Conservation (phyloP, 2,888 invertebrate species). For the Eupsilia transversa region DNA sequence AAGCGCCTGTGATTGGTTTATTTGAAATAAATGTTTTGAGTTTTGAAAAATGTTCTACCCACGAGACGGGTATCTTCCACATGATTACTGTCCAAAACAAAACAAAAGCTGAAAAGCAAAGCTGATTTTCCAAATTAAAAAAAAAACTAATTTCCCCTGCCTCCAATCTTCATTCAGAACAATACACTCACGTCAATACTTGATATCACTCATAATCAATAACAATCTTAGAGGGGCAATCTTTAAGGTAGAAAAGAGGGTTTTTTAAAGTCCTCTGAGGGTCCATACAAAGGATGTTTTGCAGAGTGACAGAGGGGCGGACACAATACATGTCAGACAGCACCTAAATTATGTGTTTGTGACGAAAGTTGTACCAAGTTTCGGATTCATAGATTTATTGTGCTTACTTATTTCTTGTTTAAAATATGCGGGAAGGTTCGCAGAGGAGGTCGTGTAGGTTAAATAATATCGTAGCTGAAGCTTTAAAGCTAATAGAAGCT, state of each 20-base stretch:
- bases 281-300: slow-evolving; percentile 73
- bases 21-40: too few relatives aligned
- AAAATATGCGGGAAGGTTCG: slow-evolving; percentile 57
- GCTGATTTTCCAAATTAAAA: not conserved
- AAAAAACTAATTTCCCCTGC: not conserved
- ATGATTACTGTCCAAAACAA: not conserved
- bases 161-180: slow-evolving; percentile 42
- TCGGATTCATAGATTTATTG: slow-evolving; percentile 65
- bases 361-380: slow-evolving; percentile 62
- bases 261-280: slow-evolving; percentile 75
- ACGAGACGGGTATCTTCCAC: not conserved
- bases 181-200: slow-evolving; percentile 63
- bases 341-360: slow-evolving; percentile 70
- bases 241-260: slow-evolving; percentile 71
- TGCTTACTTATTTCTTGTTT: slow-evolving; percentile 60
- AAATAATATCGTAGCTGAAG: slow-evolving; percentile 12
- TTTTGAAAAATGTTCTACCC: too few relatives aligned
- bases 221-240: slow-evolving; percentile 71
- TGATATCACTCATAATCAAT: slow-evolving; percentile 73
- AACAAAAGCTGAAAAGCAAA: slow-evolving; percentile 10
- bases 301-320: slow-evolving; percentile 69
- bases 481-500: not conserved
- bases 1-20: too few relatives aligned
- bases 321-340: slow-evolving; percentile 67
- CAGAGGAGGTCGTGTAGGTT: not conserved